A percentile compares a stretch with the other conserved stretches of the same genome.
Evolutionary conservation across 2,888 invertebrate species (phyloP).

Genomic region (Andrena trimmerana): DNA sequence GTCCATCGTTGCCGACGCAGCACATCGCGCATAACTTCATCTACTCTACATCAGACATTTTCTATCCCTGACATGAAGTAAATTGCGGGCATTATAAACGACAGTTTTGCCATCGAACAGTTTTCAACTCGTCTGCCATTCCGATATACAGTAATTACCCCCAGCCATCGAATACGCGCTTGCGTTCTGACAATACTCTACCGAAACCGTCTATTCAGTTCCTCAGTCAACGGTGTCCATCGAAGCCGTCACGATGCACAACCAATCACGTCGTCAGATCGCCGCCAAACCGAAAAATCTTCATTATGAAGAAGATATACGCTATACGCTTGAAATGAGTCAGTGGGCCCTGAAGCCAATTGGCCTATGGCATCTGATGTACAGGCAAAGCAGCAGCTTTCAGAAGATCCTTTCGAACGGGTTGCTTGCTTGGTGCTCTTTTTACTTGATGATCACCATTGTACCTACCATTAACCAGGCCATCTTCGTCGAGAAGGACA

Average conservation of each 20-base stretch:
- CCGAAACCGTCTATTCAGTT: neutral
- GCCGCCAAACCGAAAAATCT: neutral
- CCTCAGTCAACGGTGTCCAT: conserved; percentile 1
- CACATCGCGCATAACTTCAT: no score
- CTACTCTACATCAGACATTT: no score
- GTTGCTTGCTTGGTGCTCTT: neutral
- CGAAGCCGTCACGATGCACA: conserved; percentile 1
- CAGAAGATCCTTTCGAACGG: conserved; percentile 22
- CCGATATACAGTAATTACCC: no score
- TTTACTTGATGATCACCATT: conserved; percentile 12
- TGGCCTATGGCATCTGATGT: conserved; percentile 35
- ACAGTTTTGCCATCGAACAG: no score
- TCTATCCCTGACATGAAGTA: no score
- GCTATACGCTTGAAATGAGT: conserved; percentile 17
- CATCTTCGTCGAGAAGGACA: conserved; percentile 13
- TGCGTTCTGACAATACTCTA: neutral
- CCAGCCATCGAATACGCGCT: conserved; percentile 1
- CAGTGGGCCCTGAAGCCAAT: conserved; percentile 37
- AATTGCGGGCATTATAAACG: no score
- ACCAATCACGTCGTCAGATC: neutral
- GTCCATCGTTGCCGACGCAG: no score
- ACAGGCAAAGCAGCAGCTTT: neutral
- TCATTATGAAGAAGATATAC: conserved; percentile 24
- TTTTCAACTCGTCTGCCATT: no score
- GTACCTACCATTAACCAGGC: conserved; percentile 20